A percentile compares a stretch with the other conserved stretches of the same genome.
Evolutionary conservation across 2,888 invertebrate genomes (phyloP).

Genomic region (Ellobium chinense): DNA sequence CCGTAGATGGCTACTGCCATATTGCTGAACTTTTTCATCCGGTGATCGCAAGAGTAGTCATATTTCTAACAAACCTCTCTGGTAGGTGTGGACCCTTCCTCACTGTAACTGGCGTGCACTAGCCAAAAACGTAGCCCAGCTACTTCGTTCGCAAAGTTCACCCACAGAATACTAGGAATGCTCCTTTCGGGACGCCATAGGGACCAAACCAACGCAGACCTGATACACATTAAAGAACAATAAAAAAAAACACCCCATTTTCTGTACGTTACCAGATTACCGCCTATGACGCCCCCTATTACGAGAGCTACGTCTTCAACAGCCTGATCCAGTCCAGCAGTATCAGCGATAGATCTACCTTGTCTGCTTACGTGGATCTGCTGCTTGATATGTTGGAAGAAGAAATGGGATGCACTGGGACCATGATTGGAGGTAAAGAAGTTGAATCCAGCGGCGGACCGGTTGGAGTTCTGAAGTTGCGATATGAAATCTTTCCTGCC

Average conservation of each 20-base stretch:
- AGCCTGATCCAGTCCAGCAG: neutral
- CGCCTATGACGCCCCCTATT: neutral
- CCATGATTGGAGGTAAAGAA: slow-evolving; percentile 41
- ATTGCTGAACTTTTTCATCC: too few species aligned
- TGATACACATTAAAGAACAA: neutral
- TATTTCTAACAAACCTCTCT: too few species aligned
- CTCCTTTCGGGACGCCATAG: too few species aligned
- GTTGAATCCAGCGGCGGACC: neutral
- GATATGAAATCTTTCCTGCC: too few species aligned
- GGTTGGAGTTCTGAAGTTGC: too few species aligned
- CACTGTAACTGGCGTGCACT: too few species aligned
- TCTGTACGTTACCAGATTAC: neutral
- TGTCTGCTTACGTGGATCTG: neutral
- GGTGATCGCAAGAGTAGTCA: too few species aligned
- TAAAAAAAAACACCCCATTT: neutral
- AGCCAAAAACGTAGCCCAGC: too few species aligned
- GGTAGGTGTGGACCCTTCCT: too few species aligned
- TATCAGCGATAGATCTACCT: neutral
- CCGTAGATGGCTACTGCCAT: too few species aligned
- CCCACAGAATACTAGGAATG: too few species aligned
- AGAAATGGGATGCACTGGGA: slow-evolving; percentile 20
- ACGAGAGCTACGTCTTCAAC: slow-evolving; percentile 1
- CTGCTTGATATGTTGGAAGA: slow-evolving; percentile 10
- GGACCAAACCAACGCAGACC: neutral
- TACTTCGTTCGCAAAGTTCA: too few species aligned